These are phyloP conservation scores for Phoxinus phoxinus DNA, from an alignment of 2,113 vertebrate genomes.

Conservation along the genomic window DNA sequence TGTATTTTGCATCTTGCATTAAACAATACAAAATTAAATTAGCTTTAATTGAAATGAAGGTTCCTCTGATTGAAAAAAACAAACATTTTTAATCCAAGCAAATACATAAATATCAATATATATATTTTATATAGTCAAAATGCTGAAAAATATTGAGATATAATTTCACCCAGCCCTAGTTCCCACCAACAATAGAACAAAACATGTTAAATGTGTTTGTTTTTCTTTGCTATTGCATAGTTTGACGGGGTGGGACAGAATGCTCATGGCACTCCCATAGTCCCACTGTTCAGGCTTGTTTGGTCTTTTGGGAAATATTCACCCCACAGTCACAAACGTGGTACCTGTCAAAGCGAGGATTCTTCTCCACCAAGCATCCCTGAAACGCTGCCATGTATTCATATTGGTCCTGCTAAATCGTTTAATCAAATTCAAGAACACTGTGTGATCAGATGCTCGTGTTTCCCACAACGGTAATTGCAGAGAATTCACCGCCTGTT, in stretches of 20 bases:
- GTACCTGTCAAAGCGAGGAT: slow-evolving; percentile 1
- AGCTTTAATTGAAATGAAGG: neutral
- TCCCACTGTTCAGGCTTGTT: slow-evolving; percentile 42
- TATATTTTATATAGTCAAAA: neutral
- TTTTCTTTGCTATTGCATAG: slow-evolving; percentile 47
- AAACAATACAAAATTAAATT: neutral
- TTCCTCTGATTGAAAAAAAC: neutral
- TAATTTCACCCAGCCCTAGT: neutral
- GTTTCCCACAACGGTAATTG: slow-evolving; percentile 14
- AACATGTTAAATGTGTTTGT: slow-evolving; percentile 48
- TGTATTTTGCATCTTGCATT: neutral
- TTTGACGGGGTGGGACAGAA: slow-evolving; percentile 2
- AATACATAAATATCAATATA: neutral
- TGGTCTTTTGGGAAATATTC: slow-evolving; percentile 30
- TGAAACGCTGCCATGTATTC: slow-evolving; percentile 7
- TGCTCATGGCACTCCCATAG: slow-evolving; percentile 26
- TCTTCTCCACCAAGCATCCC: slow-evolving; percentile 6
- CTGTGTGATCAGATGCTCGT: slow-evolving; percentile 31
- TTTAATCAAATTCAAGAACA: slow-evolving; percentile 39
- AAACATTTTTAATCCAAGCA: no score
- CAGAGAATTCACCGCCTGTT: slow-evolving; percentile 21
- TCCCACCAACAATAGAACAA: slow-evolving; percentile 37
- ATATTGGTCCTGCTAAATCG: neutral
- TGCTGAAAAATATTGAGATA: neutral
- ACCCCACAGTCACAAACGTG: slow-evolving; percentile 26